phyloP scores from a whole-genome alignment of 2,888 invertebrate genomes.

The Oxystoma pomonae region DNA sequence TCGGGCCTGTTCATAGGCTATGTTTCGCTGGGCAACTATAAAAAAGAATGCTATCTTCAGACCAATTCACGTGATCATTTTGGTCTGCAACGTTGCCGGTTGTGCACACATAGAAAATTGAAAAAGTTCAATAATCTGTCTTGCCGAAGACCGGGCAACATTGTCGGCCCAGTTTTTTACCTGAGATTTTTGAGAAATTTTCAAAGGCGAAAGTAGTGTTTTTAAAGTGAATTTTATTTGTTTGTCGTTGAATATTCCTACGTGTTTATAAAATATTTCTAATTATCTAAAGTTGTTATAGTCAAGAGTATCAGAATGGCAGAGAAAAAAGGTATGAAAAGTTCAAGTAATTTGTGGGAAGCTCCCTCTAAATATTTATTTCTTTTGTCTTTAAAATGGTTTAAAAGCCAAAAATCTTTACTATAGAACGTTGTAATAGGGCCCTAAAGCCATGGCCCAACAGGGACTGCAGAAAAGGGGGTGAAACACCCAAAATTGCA shows the following conservation, averaged over 20 bases:
- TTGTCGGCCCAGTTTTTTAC: not conserved
- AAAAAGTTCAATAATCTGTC: not conserved
- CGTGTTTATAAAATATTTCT: not conserved
- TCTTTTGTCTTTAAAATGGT: not conserved
- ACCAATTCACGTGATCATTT: too few relatives aligned
- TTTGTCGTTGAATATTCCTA: not conserved
- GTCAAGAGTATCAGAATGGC: constrained; percentile 28
- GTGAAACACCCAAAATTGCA: constrained; percentile 35
- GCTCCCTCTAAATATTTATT: not conserved
- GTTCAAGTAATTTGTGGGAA: constrained; percentile 19
- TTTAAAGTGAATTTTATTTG: not conserved
- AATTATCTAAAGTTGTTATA: not conserved
- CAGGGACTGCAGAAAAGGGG: constrained; percentile 18
- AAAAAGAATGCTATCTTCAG: too few relatives aligned
- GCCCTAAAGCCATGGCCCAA: constrained; percentile 6
- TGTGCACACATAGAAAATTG: too few relatives aligned
- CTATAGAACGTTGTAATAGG: not conserved
- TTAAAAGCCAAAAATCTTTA: not conserved
- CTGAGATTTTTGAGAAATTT: not conserved
- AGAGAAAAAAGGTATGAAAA: constrained; percentile 40
- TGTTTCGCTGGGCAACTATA: too few relatives aligned
- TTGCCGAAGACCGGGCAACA: not conserved
- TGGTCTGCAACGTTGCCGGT: not conserved
- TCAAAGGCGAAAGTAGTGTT: not conserved
- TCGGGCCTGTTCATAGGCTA: too few relatives aligned